Evolutionary conservation across 1,140 invertebrate genomes (phyloP).

Genomic region (Drosophila sulfurigaster): DNA sequence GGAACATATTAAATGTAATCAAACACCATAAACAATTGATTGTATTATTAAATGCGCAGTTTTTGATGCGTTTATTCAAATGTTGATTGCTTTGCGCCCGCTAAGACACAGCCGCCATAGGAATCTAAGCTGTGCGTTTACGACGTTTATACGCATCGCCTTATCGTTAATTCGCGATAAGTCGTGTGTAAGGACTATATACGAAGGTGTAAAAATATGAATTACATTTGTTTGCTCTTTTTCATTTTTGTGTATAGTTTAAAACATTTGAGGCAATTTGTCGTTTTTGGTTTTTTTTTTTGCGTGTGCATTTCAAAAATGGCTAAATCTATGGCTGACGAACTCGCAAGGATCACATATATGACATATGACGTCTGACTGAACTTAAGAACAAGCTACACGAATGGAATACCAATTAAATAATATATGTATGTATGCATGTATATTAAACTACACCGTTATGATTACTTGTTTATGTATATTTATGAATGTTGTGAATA

Average conservation of each 20-base stretch:
- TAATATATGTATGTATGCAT: slow-evolving; percentile 40
- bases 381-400: slow-evolving; percentile 58
- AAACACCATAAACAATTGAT: slow-evolving; percentile 13
- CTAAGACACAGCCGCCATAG: slow-evolving; percentile 37
- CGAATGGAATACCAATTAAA: slow-evolving; percentile 51
- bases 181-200: slow-evolving; percentile 21
- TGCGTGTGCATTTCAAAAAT: slow-evolving; percentile 60
- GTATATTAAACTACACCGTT: slow-evolving; percentile 18
- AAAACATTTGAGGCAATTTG: slow-evolving; percentile 78
- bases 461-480: slow-evolving; percentile 32
- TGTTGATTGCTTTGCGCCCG: slow-evolving; percentile 58
- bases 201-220: slow-evolving; percentile 71
- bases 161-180: slow-evolving; percentile 6
- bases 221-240: slow-evolving; percentile 55
- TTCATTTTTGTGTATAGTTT: slow-evolving; percentile 57
- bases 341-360: slow-evolving; percentile 46
- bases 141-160: slow-evolving; percentile 22
- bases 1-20: slow-evolving; percentile 10
- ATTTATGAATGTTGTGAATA: slow-evolving; percentile 21
- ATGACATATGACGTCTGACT: slow-evolving; percentile 26
- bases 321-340: slow-evolving; percentile 70
- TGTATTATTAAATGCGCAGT: slow-evolving; percentile 48
- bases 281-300: slow-evolving; percentile 3
- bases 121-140: slow-evolving; percentile 63
- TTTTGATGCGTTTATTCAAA: slow-evolving; percentile 59